Base-by-base conservation (phyloP, 92 coral and sea anemone genomes). In the Siderastrea siderea region DNA sequence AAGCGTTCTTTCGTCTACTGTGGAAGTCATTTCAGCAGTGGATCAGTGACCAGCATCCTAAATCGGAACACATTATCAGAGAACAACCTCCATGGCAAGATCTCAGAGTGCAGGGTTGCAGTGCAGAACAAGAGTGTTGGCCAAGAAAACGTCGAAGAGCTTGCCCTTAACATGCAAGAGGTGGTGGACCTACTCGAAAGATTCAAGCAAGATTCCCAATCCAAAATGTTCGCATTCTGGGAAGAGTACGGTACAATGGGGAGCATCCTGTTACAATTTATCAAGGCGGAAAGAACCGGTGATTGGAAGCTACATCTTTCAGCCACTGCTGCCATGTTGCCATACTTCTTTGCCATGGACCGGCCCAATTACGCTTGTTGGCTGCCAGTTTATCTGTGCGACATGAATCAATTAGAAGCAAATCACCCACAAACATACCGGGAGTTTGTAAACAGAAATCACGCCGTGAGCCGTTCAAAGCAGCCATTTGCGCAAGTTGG, bases 351-450 rank as follows among this genome's bases (percentile, higher is more conserved):
- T 45, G 88, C 94, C 67, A 87, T 87, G 91, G 89, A 91, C 83
- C 70, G 94, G 72, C 91, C 76, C n/a, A 91, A 91, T 58, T 91
- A 87, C 63, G 84, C 91, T 3, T 83, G 92, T 3, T 88, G 92
- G 92, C 83, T 92, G 0, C 92, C 92, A 7, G 92, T 91, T 51
- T 91, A 91, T 57, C 17, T 87, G 5, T 58, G 70, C 8, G 94
- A 91, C 43, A 91, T 91, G 94, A 12, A 54, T 53, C 88, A 86
- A 55, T 26, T 91, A 48, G 63, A 63, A 10, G 47, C 50, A 15
- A 70, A 70, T n/a, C 87, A 91, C 66, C 92, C 92, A 3, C 53
- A 47, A 11, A 86, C 84, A 3, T 80, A 86, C 64, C 73, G 80
- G 1, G 84, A 90, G 62, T 90, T 90, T 66, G 5, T 71, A 16